These are phyloP conservation scores for Mallateleia sp. DNA, from an alignment of 2,888 invertebrate genomes.

Conservation along the genomic window DNA sequence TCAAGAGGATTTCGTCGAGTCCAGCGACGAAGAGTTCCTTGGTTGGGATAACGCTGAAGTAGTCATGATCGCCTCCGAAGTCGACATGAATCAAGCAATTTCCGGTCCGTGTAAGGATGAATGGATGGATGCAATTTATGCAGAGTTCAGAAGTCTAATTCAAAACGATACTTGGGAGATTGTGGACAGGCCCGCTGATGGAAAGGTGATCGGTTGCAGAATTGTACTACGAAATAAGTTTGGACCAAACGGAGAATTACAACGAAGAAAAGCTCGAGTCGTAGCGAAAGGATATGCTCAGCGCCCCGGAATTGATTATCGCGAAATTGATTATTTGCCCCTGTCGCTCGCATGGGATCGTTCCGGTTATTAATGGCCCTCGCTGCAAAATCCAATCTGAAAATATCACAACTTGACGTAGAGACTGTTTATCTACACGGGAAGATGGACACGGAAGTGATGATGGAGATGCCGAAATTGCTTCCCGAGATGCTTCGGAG, in stretches of 20 bases:
- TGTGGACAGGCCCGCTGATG: constrained; percentile 33
- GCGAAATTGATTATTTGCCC: not conserved
- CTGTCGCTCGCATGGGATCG: not conserved
- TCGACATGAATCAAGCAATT: constrained; percentile 34
- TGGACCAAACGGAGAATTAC: not conserved
- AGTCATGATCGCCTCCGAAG: constrained; percentile 1
- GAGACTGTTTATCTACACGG: not conserved
- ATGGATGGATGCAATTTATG: constrained; percentile 55
- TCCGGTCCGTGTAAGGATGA: constrained; percentile 45
- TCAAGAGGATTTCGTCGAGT: no score
- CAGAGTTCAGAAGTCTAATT: constrained; percentile 41
- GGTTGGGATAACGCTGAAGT: no score
- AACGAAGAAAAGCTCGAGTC: constrained; percentile 16
- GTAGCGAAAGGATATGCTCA: constrained; percentile 19
- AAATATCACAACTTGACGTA: not conserved
- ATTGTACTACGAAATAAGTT: constrained; percentile 26
- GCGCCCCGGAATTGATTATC: constrained; percentile 20
- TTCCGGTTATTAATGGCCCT: not conserved
- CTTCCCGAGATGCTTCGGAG: constrained; percentile 1
- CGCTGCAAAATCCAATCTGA: not conserved
- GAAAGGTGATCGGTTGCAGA: constrained; percentile 46
- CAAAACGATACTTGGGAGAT: constrained; percentile 66
- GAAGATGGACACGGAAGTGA: not conserved
- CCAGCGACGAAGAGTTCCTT: no score
- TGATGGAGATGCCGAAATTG: not conserved